Base-by-base conservation (phyloP, 2,113 vertebrate species). In the Zapus hudsonius region DNA sequence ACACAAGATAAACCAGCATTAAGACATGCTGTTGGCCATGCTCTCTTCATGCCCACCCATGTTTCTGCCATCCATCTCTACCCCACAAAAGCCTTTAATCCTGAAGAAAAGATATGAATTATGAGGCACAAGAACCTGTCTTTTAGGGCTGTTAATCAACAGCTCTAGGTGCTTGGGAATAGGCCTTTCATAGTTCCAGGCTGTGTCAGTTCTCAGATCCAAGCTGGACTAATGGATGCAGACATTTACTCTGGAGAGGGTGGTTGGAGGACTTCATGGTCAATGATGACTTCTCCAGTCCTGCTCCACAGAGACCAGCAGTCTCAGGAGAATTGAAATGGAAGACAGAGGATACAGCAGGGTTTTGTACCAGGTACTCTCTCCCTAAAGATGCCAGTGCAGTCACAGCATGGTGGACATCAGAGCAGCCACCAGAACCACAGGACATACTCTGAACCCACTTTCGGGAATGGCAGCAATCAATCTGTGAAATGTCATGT, bases 71-170 rank as follows among this genome's bases (percentile, higher is more conserved):
- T 82, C 42, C 80, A 44, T 27, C 19, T 92, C 59, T 72, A 72
- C 70, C 47, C n/a, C 63, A 94, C 61, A 38, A 78, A 89, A 89
- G 25, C 67, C 91, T 22, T 84, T 81, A 84, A 89, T 78, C 11
- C 44, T 19, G 22, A 36, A 59, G 59, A 91, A 89, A 44, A 93
- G 55, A 63, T 40, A 42, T 75, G 88, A 87, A 82, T 95, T 76
- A 84, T 33, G 57, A 84, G 80, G 55, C 87, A 86, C 75, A 81
- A 79, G 22, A 90, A 52, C 66, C 61, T 5, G 7, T 76, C n/a
- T 86, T 84, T 91, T 7, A 92, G 83, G 89, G 59, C 33, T 76
- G 25, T 25, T 89, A 81, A 66, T 33, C 29, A 90, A 86, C 23
- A 61, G 33, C 7, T 10, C 7, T 27, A 40, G 33, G 55, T 61